Evolutionary conservation across 2,113 vertebrate genomes (phyloP).

Genomic region (Pterocles gutturalis): DNA sequence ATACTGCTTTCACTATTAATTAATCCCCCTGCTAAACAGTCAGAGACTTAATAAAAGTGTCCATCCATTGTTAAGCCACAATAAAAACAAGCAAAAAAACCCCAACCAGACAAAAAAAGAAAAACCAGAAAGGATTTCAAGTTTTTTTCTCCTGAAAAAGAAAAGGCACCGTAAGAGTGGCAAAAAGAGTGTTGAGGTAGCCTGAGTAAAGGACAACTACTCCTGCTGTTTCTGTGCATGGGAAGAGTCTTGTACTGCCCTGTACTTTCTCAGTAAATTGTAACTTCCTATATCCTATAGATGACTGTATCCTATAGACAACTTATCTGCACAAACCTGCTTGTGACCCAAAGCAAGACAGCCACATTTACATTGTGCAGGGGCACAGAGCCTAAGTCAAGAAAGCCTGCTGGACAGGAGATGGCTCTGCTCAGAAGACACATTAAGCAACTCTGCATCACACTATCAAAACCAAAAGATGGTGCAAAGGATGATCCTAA

Average conservation of each 20-base stretch:
- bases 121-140: background rate
- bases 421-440: background rate
- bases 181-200: background rate
- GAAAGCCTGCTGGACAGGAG: background rate
- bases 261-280: fast-evolving
- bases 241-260: background rate
- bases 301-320: background rate
- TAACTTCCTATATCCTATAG: background rate
- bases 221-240: background rate
- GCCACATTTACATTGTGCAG: background rate
- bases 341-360: background rate
- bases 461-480: background rate
- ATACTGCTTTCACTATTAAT: conserved; percentile 28
- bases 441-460: background rate
- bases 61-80: background rate
- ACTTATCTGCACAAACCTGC: background rate
- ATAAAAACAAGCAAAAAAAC: background rate
- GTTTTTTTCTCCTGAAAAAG: background rate
- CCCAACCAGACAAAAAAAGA: background rate
- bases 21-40: background rate
- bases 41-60: conserved; percentile 15
- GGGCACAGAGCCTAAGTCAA: background rate
- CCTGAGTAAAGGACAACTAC: background rate
- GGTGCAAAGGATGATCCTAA: background rate
- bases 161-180: background rate